These are phyloP conservation scores for Leptosomus discolor DNA, from an alignment of 2,113 vertebrate species.

Conservation along the genomic window DNA sequence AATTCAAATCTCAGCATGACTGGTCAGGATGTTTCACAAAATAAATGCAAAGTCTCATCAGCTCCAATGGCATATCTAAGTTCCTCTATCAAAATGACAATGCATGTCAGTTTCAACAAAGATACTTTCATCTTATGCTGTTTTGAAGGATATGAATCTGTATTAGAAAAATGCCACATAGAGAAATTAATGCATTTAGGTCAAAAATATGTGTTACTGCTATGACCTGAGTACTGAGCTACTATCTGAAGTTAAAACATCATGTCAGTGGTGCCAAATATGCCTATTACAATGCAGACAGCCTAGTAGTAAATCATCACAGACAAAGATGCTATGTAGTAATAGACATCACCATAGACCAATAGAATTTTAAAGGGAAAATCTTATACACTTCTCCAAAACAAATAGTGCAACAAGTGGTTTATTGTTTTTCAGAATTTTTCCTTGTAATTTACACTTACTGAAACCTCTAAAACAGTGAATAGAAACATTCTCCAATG, in stretches of 20 bases:
- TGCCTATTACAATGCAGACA: not conserved
- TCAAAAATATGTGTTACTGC: not conserved
- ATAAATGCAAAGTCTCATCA: not conserved
- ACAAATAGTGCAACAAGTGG: not conserved
- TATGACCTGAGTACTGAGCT: not conserved
- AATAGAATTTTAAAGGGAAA: not conserved
- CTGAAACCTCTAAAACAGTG: not conserved
- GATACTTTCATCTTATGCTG: not conserved
- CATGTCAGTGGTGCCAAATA: not conserved
- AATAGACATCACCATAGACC: not conserved
- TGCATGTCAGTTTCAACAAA: not conserved
- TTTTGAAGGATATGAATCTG: not conserved
- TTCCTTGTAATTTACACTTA: not conserved
- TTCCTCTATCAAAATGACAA: not conserved
- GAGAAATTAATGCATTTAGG: not conserved
- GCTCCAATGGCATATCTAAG: not conserved
- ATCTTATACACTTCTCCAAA: not conserved
- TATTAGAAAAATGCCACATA: not conserved
- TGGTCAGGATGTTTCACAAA: not conserved
- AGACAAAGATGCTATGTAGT: not conserved
- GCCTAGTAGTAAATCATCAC: not conserved
- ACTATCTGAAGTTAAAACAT: not conserved
- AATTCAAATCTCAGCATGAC: slow-evolving; percentile 26
- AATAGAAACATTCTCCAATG: not conserved
- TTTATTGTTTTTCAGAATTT: not conserved